Evolutionary conservation across 2,888 invertebrate species (phyloP).

Genomic region (Pristionchus entomophagus): DNA sequence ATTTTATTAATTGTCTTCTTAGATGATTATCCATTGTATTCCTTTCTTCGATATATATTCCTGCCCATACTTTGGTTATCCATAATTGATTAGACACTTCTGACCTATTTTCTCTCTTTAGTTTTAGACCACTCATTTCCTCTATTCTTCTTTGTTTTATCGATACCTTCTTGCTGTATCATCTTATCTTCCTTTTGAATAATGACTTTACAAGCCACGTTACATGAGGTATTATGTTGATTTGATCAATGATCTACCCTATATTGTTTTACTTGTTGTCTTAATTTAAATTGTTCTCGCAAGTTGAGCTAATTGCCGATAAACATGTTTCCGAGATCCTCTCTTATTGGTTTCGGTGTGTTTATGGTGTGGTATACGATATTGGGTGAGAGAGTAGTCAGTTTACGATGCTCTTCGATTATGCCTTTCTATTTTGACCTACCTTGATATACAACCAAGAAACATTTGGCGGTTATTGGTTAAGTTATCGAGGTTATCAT

Average conservation of each 20-base stretch:
- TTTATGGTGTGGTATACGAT: not conserved
- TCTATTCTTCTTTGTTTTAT: not conserved
- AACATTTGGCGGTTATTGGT: no score
- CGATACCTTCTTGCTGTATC: not conserved
- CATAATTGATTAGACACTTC: not conserved
- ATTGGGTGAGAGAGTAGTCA: not conserved
- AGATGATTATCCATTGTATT: not conserved
- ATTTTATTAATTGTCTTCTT: slow-evolving; percentile 32
- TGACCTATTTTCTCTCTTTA: not conserved
- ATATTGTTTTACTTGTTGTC: slow-evolving; percentile 38
- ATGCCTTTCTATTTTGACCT: no score
- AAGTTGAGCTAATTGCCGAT: not conserved
- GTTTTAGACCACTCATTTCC: not conserved
- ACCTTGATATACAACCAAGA: no score
- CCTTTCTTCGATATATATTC: slow-evolving; percentile 6
- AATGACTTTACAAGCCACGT: not conserved
- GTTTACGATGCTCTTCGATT: no score
- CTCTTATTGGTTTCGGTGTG: not conserved
- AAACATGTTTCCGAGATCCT: not conserved
- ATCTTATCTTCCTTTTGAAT: not conserved
- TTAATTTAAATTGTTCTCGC: not conserved
- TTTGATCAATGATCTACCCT: slow-evolving; percentile 1
- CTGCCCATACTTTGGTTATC: slow-evolving; percentile 43
- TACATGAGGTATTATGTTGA: not conserved
- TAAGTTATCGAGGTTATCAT: no score